These are phyloP conservation scores for Tachyglossus aculeatus DNA, from an alignment of 2,797 vertebrate genomes.

Conservation along the genomic window DNA sequence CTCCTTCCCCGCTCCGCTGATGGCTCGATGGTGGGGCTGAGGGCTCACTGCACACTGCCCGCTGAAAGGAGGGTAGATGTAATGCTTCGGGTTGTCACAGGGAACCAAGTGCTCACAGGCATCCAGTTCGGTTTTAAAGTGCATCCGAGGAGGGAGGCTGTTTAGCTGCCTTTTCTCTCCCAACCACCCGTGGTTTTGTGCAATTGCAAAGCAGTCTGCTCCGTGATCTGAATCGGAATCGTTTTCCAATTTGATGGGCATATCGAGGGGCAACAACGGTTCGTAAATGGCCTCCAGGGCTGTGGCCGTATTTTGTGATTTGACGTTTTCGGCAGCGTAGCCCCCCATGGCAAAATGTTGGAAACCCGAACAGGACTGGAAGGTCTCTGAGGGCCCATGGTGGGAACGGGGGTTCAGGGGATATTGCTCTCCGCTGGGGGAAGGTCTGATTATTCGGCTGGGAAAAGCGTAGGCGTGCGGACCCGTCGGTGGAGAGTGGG, in stretches of 20 bases:
- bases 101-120: constrained; percentile 78
- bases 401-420: constrained; percentile 73
- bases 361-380: constrained; percentile 71
- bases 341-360: constrained; percentile 74
- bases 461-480: constrained; percentile 69
- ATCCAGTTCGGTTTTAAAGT: constrained; percentile 86
- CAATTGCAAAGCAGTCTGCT: constrained; percentile 55
- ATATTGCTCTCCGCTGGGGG: constrained; percentile 77
- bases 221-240: constrained; percentile 87
- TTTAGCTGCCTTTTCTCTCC: constrained; percentile 72
- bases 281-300: constrained; percentile 73
- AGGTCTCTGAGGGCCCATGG: constrained; percentile 73
- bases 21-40: constrained; percentile 47
- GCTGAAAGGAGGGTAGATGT: constrained; percentile 74
- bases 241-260: constrained; percentile 88
- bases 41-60: constrained; percentile 74
- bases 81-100: constrained; percentile 81
- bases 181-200: constrained; percentile 74
- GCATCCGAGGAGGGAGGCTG: constrained; percentile 73
- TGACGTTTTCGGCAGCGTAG: constrained; percentile 76
- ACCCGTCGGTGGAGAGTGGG: constrained; percentile 62
- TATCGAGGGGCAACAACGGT: constrained; percentile 73
- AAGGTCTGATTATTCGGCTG: constrained; percentile 63
- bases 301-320: constrained; percentile 74
- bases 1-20: constrained; percentile 72